A percentile compares a stretch with the other conserved stretches of the same genome.
phyloP scores from a whole-genome alignment of 2,113 vertebrate species.

The Acanthochromis polyacanthus region DNA sequence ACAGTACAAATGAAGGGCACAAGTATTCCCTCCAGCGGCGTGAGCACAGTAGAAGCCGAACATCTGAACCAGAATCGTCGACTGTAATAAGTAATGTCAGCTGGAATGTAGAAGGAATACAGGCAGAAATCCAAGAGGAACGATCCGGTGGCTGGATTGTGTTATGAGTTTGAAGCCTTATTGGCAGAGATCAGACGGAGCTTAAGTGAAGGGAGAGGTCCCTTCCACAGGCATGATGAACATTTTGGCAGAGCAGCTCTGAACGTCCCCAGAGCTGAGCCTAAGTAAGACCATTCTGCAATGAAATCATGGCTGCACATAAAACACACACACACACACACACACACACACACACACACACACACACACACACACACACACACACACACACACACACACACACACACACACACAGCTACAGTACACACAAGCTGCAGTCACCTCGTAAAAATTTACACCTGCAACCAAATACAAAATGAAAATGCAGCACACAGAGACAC shows the following conservation, averaged over 20 bases:
- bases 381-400: slow-evolving; percentile 17
- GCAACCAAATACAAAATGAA: slow-evolving; percentile 36
- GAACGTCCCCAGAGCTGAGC: slow-evolving; percentile 36
- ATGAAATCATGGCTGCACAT: slow-evolving; percentile 43
- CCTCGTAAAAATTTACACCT: slow-evolving; percentile 57
- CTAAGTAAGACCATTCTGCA: slow-evolving; percentile 46
- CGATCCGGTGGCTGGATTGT: slow-evolving; percentile 58
- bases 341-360: slow-evolving; percentile 17
- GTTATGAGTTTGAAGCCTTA: slow-evolving; percentile 60
- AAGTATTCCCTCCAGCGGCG: slow-evolving; percentile 3
- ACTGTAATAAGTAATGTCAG: slow-evolving; percentile 52
- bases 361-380: slow-evolving; percentile 18
- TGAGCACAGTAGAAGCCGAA: slow-evolving; percentile 30
- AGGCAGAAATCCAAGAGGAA: slow-evolving; percentile 40
- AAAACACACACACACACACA: slow-evolving; percentile 17
- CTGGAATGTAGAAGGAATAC: slow-evolving; percentile 55
- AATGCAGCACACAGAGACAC: slow-evolving; percentile 10
- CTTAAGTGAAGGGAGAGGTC: slow-evolving; percentile 71
- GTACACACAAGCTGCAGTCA: background rate
- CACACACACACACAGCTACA: too few relatives aligned
- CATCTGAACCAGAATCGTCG: slow-evolving; percentile 20
- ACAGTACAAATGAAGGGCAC: slow-evolving; percentile 8
- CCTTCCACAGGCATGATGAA: slow-evolving; percentile 73
- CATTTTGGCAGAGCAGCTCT: slow-evolving; percentile 62
- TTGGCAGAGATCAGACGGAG: slow-evolving; percentile 60